phyloP scores from a whole-genome alignment of 2,888 invertebrate species.

The Globia sparganii region DNA sequence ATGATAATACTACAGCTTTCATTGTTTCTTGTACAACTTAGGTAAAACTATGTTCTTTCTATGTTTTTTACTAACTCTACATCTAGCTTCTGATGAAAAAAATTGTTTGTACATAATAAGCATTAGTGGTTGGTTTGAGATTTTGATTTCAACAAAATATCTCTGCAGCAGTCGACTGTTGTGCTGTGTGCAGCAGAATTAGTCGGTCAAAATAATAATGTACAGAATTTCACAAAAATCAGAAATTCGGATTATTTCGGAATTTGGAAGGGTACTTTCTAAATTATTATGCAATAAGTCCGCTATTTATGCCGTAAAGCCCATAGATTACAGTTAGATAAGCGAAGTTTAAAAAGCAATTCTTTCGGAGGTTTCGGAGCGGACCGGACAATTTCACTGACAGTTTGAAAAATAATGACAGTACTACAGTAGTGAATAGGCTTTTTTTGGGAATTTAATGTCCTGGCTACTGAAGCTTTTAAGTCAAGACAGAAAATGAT shows the following conservation, averaged over 20 bases:
- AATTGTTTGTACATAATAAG: background rate
- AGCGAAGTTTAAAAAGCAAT: background rate
- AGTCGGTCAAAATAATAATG: no score
- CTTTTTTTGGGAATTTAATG: background rate
- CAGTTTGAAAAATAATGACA: background rate
- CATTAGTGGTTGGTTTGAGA: constrained; percentile 7
- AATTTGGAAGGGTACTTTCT: background rate
- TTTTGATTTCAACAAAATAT: background rate
- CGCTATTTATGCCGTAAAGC: background rate
- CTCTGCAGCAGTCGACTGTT: background rate
- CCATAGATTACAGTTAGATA: background rate
- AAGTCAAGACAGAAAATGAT: background rate
- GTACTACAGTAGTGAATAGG: background rate
- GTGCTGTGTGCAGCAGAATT: constrained; percentile 8
- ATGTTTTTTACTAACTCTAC: constrained; percentile 4
- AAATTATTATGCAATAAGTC: background rate
- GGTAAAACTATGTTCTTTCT: background rate
- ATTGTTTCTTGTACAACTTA: constrained; percentile 19
- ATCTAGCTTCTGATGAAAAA: background rate
- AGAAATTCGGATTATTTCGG: no score
- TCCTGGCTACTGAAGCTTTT: background rate
- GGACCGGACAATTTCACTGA: background rate
- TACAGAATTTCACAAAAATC: background rate
- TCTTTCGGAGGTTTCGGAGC: background rate
- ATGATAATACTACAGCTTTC: constrained; percentile 6